Evolutionary conservation across 2,113 vertebrate species (phyloP), one percentile per base, ranked within the genome.

Genomic region (Lota lota): DNA sequence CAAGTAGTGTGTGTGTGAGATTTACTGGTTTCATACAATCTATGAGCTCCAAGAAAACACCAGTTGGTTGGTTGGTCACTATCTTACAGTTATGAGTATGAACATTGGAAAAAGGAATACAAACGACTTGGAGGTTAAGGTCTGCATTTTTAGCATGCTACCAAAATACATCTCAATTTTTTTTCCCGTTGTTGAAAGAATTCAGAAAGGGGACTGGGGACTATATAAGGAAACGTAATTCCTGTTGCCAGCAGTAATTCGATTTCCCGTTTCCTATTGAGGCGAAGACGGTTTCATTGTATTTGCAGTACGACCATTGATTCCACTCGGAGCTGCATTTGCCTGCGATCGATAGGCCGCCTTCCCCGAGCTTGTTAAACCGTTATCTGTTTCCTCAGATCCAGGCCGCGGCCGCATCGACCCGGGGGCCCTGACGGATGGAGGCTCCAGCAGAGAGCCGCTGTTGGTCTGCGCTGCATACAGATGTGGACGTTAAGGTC

Each of bases 301-400:
- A 33, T 70, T 51, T 59, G 63, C 1, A 47, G 28, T 61, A 67
- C 56, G 81, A 78, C 74, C 21, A 72, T 87, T 73, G 72, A 64
- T 76, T 57, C 64, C 68, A 73, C 60, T 19, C 19, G 36, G 19
- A 76, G 64, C 56, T 53, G 24, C 56, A 72, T 78, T 73, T 67
- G 1, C 40, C 10, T 8, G 7, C 22, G 68, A 87, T 90, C 83
- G 81, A 86, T 85, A 66, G 40, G 11, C 58, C 15, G 21, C 22
- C 61, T 73, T 75, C 47, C 68, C 60, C 57, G 64, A 66, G 76
- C 57, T 20, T 66, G 70, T 63, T 63, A 22, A 79, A 66, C 2
- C 59, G 72, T 60, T 65, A 84, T 88, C 84, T 77, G 62, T 73
- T 83, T 84, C 76, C 69, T 82, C 68, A 64, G 65, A 81, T 87